Conservation (phyloP, 2,888 invertebrate genomes). For the Osmoderma eremita region DNA sequence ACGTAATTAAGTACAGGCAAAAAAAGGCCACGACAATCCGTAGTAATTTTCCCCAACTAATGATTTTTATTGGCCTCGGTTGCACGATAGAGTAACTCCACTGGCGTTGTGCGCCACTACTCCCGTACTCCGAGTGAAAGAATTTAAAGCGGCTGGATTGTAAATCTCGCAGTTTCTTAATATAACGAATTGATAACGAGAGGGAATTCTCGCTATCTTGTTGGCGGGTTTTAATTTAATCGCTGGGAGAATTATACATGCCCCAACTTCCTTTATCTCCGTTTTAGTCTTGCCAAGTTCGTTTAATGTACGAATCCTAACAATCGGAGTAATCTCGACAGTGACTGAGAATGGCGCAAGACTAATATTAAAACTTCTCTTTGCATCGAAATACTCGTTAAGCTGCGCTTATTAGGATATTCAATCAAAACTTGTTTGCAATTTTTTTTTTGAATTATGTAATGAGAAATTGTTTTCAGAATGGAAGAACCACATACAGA, state of each 20-base stretch:
- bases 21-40: constrained; percentile 35
- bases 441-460: too few relatives aligned
- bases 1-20: constrained; percentile 40
- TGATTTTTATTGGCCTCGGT: constrained; percentile 42
- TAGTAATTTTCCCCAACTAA: constrained; percentile 39
- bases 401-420: too few relatives aligned
- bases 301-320: too few relatives aligned
- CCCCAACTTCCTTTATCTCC: too few relatives aligned
- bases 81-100: constrained; percentile 18
- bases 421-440: too few relatives aligned
- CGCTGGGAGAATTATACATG: background rate
- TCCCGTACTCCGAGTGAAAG: background rate
- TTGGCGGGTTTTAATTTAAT: background rate
- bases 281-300: too few relatives aligned
- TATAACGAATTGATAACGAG: constrained; percentile 15
- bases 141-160: constrained; percentile 5
- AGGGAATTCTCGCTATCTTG: background rate
- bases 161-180: constrained; percentile 17
- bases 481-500: too few relatives aligned
- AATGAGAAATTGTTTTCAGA: too few relatives aligned
- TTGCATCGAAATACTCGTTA: too few relatives aligned
- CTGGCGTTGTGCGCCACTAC: background rate
- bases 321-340: too few relatives aligned
- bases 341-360: too few relatives aligned
- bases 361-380: too few relatives aligned